phyloP scores from a whole-genome alignment of 2,888 invertebrate genomes.

The Julus scanicus region DNA sequence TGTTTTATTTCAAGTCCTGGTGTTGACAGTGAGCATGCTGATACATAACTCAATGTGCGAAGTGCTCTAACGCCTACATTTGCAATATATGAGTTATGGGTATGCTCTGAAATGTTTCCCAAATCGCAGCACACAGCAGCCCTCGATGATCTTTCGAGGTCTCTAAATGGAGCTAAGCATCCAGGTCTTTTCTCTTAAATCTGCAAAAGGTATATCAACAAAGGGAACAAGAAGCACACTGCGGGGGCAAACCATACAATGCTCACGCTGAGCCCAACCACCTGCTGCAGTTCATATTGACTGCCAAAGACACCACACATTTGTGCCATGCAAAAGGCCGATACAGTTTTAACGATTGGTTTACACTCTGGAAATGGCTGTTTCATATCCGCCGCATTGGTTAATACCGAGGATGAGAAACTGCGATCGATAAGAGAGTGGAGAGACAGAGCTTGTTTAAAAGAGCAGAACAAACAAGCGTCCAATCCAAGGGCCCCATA shows the following conservation, averaged over 20 bases:
- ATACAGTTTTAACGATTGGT: no score
- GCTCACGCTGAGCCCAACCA: not conserved
- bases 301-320: not conserved
- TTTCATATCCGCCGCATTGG: no score
- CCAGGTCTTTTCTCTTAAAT: not conserved
- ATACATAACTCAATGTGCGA: not conserved
- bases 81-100: not conserved
- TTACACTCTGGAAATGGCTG: no score
- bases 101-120: not conserved
- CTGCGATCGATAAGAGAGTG: not conserved
- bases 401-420: not conserved
- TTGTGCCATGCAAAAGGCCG: no score
- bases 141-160: not conserved
- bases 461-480: not conserved
- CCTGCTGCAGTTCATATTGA: slow-evolving; percentile 1
- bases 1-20: not conserved
- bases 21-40: not conserved
- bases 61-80: not conserved
- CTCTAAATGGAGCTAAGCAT: not conserved
- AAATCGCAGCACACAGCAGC: not conserved
- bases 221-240: not conserved
- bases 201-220: slow-evolving; percentile 7
- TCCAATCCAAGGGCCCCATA: not conserved
- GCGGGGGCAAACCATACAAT: not conserved
- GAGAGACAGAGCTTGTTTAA: not conserved